These are phyloP conservation scores for Poecilia wingei DNA, from an alignment of 2,797 vertebrate genomes.

Conservation along the genomic window DNA sequence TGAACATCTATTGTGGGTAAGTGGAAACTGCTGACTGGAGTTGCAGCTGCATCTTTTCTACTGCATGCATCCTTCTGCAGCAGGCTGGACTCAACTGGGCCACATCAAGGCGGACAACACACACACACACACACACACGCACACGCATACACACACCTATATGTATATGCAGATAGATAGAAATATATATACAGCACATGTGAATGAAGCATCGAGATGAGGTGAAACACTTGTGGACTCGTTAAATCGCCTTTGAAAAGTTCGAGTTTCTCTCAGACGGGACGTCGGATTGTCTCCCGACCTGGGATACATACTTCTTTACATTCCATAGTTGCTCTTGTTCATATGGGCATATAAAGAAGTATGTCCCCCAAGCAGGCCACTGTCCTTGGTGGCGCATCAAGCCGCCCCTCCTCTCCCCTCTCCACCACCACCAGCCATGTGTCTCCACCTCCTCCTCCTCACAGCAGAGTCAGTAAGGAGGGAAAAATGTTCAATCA, in stretches of 20 bases:
- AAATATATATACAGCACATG: background rate
- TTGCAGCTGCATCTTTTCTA: conserved; percentile 55
- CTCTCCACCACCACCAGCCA: background rate
- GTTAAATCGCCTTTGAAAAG: background rate
- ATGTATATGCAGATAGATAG: background rate
- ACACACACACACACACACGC: background rate
- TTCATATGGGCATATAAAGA: conserved; percentile 99
- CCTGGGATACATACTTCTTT: conserved; percentile 99
- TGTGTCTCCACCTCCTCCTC: background rate
- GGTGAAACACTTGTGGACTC: background rate
- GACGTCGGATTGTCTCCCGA: conserved; percentile 74
- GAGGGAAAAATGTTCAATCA: conserved; percentile 72
- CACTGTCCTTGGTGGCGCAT: conserved; percentile 70
- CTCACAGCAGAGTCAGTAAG: conserved; percentile 13
- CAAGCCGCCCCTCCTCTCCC: conserved; percentile 15
- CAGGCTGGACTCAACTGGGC: conserved; percentile 47
- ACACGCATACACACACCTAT: background rate
- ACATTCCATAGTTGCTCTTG: conserved; percentile 99
- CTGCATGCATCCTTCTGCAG: conserved; percentile 48
- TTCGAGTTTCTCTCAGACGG: conserved; percentile 36
- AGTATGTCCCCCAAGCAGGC: conserved; percentile 98
- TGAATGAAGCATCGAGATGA: background rate
- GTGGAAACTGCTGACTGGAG: conserved; percentile 55
- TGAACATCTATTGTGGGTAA: conserved; percentile 35
- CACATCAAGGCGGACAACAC: conserved; percentile 14